Evolutionary conservation across 2,797 vertebrate genomes (phyloP).

Genomic region (Gadopsis marmoratus): DNA sequence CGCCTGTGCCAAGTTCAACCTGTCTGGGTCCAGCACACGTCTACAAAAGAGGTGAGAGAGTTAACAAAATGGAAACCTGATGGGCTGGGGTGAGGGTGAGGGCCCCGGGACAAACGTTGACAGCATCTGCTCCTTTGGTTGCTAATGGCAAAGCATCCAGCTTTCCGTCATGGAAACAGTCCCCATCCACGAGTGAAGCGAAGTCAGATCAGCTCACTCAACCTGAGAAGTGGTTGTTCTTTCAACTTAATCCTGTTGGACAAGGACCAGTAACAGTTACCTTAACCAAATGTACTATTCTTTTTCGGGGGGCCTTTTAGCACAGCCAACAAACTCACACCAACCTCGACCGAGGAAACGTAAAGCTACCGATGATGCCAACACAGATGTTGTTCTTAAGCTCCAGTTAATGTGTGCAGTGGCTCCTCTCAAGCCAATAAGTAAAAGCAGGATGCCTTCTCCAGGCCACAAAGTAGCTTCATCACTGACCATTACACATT

Average conservation of each 20-base stretch:
- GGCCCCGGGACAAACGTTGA: slow-evolving; percentile 68
- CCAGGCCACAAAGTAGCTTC: not conserved
- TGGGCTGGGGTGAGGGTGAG: slow-evolving; percentile 40
- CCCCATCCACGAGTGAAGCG: slow-evolving; percentile 44
- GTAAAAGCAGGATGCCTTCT: not conserved
- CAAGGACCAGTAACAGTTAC: slow-evolving; percentile 55
- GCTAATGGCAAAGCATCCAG: slow-evolving; percentile 75
- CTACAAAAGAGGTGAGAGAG: slow-evolving; percentile 60
- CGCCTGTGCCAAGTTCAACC: slow-evolving; percentile 59
- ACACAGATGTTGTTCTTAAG: not conserved
- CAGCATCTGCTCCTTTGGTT: slow-evolving; percentile 75
- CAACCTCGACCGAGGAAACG: not conserved
- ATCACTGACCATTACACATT: slow-evolving; percentile 48
- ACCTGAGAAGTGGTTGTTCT: slow-evolving; percentile 70
- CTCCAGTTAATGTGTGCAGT: not conserved
- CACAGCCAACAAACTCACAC: not conserved
- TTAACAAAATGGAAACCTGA: slow-evolving; percentile 68
- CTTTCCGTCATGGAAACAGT: slow-evolving; percentile 45
- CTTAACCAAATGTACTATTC: slow-evolving; percentile 21
- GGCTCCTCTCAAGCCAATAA: not conserved
- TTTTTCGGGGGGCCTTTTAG: not conserved
- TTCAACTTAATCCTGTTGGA: slow-evolving; percentile 64
- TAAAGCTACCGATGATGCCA: not conserved
- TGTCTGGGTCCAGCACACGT: slow-evolving; percentile 66
- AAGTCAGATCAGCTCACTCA: slow-evolving; percentile 55